phyloP scores from a whole-genome alignment of 2,797 vertebrate genomes.

The Megaceryle alcyon region DNA sequence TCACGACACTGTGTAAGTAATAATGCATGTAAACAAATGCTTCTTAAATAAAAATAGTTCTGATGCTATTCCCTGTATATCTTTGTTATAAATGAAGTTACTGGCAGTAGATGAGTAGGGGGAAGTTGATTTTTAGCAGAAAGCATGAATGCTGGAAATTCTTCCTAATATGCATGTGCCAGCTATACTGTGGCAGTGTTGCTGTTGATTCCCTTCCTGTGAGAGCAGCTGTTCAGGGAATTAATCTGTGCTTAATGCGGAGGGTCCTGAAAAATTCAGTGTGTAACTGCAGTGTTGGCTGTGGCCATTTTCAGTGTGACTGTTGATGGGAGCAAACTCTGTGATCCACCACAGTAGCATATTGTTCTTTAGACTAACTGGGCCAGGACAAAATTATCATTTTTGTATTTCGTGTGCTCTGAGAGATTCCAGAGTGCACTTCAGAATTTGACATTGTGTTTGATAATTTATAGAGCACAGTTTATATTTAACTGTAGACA shows the following conservation, averaged over 20 bases:
- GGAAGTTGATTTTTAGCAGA: slow-evolving; percentile 64
- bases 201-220: slow-evolving; percentile 45
- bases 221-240: slow-evolving; percentile 58
- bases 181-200: slow-evolving; percentile 49
- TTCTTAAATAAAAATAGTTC: slow-evolving; percentile 58
- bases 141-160: slow-evolving; percentile 49
- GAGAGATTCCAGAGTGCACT: slow-evolving; percentile 44
- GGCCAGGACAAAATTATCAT: slow-evolving; percentile 55
- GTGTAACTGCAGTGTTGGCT: neutral
- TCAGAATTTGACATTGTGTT: slow-evolving; percentile 66
- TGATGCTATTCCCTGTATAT: neutral
- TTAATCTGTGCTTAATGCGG: slow-evolving; percentile 5
- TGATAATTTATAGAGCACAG: slow-evolving; percentile 67
- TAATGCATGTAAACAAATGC: slow-evolving; percentile 52
- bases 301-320: slow-evolving; percentile 27
- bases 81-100: slow-evolving; percentile 61
- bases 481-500: slow-evolving; percentile 73
- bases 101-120: slow-evolving; percentile 64
- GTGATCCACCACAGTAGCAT: neutral
- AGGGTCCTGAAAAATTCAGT: slow-evolving; percentile 23
- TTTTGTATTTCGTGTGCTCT: slow-evolving; percentile 25
- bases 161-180: slow-evolving; percentile 36
- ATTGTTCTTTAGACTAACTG: slow-evolving; percentile 50
- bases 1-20: neutral
- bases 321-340: neutral